Base-by-base conservation (phyloP, 1,140 invertebrate genomes). In the Drosophila melanica region DNA sequence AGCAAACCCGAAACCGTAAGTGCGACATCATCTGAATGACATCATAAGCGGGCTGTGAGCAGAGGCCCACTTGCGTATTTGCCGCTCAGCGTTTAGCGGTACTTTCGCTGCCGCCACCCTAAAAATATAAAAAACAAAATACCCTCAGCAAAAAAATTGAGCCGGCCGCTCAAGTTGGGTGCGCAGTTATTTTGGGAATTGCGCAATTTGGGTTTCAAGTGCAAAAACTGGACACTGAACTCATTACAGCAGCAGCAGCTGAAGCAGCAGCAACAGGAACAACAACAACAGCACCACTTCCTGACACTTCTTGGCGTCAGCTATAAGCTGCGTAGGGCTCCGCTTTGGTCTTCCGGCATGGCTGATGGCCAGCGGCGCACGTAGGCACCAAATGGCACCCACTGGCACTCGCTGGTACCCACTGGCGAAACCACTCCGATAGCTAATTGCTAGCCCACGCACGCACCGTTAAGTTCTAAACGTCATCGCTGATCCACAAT, bases 201-300 rank as follows among this genome's bases (percentile, higher is more conserved):
- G 79, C 82, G 82, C 81, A 87, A 86, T 86, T 87, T 86, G 82
- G 82, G 82, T 86, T 79, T 86, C 82, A 86, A 86, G 82, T 87
- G 86, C 84, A 86, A 87, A 82, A 87, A 68, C 82, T 71, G 82
- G 70, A 64, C 82, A 71, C 82, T 86, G 82, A 86, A 86, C 82
- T 68, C 68, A 53, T 44, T 45, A 59, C 65, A 65, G 27, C 51
- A 69, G 9, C 39, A 41, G 37, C 60, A 55, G 18, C 63, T 42
- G 39, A 23, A 44, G 27, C 7, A 12, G 27, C 10, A 77, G 3
- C 16, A 62, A 37, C 58, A 62, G 20, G 8, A 39, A 47, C 45
- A 37, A 37, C 30, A 58, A 12, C 9, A 33, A 45, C 23, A 33
- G 23, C 12, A 30, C 23, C 50, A 64, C 62, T 64, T 64, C 62